Evolutionary conservation across 2,113 vertebrate species (phyloP), one percentile per base, ranked within the genome.

Genomic region (Proterorhinus semilunaris): DNA sequence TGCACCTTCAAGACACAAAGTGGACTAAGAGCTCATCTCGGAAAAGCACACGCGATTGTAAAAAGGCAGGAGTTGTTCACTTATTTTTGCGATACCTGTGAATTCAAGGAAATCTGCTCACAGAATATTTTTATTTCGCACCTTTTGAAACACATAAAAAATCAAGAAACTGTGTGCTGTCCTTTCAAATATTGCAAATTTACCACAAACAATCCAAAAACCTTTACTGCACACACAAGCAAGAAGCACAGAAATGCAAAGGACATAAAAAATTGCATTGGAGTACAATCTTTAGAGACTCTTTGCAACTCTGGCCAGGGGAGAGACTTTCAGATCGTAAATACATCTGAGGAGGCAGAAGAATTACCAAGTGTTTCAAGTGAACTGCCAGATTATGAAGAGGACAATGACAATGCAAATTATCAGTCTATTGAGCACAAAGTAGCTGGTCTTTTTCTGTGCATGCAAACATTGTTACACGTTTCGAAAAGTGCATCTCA

Each of bases 381-480:
- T 45, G 42, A 46, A 68, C 46, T 6, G 2, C 10, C 46, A 47
- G 10, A 47, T 57, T 10, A 55, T 46, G 42, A 45, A 8, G 43
- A 10, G 52, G 36, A 11, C 11, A 21, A 46, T 36, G 59, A 71
- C 21, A 9, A n/a, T 69, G 27, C 43, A 54, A 42, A 63, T 8
- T 3, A 15, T 46, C 15, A 63, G 10, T 66, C 52, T 47, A 43
- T 78, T 42, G 75, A 82, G 66, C 68, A 61, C 59, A 74, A 82
- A 65, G 9, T 82, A 46, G 72, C 65, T 49, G 54, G 58, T 17
- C 49, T 78, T 46, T 78, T 82, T 68, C 46, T 65, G 58, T 64
- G 48, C 11, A 74, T 79, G 66, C 58, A 82, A 71, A 71, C 66
- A 42, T n/a, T 65, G 15, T 62, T 79, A 10, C 75, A 78, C 72